A percentile compares a stretch with the other conserved stretches of the same genome.
Conservation (phyloP, 2,113 vertebrate genomes). For the Xenopus tropicalis region UCB_Xtro_10.0 CM004445.2:53307501-53308000, state of each 20-base stretch:
- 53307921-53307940: conserved; percentile 96
- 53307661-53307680: too few species aligned
- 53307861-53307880: conserved; percentile 95
- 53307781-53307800: conserved; percentile 93
- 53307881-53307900: conserved; percentile 96
- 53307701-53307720: too few species aligned
- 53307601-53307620: too few species aligned
- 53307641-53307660: too few species aligned
- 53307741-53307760: conserved; percentile 64
- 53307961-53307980: conserved; percentile 82
- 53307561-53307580: too few species aligned
- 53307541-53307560: too few species aligned
- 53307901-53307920: conserved; percentile 83
- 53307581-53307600: too few species aligned
- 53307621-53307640: too few species aligned
- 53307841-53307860: conserved; percentile 96
- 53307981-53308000: conserved; percentile 82
- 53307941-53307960: conserved; percentile 87
- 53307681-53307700: too few species aligned
- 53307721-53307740: not conserved
- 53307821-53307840: conserved; percentile 98
- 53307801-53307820: conserved; percentile 95
- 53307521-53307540: too few species aligned
- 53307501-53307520: too few species aligned
- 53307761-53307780: conserved; percentile 98